Evolutionary conservation across 92 coral and sea anemone genomes (phyloP).

Genomic region (Epizoanthus rinbou): DNA sequence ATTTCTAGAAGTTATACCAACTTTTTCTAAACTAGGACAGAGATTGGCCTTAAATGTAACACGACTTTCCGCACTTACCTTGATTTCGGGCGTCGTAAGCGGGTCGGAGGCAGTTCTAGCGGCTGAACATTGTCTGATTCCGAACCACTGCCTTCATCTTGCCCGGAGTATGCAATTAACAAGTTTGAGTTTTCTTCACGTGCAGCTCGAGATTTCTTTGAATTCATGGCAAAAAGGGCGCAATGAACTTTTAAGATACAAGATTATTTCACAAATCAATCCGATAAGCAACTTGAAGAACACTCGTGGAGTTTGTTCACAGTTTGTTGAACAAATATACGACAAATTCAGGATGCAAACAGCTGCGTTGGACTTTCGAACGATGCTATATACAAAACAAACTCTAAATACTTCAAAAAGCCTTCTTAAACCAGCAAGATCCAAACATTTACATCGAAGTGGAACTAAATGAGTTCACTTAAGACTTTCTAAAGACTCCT

Average conservation of each 20-base stretch:
- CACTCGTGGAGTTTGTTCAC: background rate
- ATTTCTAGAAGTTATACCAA: slow-evolving; percentile 1
- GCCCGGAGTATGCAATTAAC: slow-evolving; percentile 73
- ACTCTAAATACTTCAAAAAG: background rate
- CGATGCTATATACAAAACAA: background rate
- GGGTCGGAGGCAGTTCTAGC: slow-evolving; percentile 86
- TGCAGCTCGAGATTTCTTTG: slow-evolving; percentile 52
- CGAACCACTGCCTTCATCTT: slow-evolving; percentile 62
- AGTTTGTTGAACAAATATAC: background rate
- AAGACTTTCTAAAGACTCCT: too few species aligned
- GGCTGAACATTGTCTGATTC: slow-evolving; percentile 78
- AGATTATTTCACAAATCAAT: slow-evolving; percentile 16
- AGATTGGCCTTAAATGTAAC: background rate
- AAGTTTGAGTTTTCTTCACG: slow-evolving; percentile 65
- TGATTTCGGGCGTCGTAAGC: slow-evolving; percentile 82
- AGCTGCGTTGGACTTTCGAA: background rate
- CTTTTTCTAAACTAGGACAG: background rate
- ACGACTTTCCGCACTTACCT: slow-evolving; percentile 44
- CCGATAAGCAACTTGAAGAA: background rate
- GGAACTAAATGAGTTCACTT: background rate
- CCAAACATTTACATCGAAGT: background rate
- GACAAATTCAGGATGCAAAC: background rate
- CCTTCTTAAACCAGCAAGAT: background rate
- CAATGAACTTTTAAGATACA: background rate
- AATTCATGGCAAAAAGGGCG: slow-evolving; percentile 37